Evolutionary conservation across 2,113 vertebrate species (phyloP).

Genomic region (Laterallus jamaicensis): DNA sequence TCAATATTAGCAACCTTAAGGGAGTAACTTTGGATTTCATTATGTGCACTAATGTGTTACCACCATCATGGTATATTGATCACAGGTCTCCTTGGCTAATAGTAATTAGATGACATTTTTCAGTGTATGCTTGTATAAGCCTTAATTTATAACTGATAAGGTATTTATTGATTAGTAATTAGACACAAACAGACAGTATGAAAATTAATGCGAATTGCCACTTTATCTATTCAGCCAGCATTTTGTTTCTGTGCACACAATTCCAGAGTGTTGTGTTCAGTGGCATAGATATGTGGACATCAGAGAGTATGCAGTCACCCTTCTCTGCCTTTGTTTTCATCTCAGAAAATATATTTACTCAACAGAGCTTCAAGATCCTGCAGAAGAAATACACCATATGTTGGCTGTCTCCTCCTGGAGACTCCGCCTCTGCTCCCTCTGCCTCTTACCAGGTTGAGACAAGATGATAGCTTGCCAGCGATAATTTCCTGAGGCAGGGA

Average conservation of each 20-base stretch:
- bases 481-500: neutral
- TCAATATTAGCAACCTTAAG: neutral
- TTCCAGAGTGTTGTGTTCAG: neutral
- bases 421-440: neutral
- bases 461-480: neutral
- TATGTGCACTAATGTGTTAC: neutral
- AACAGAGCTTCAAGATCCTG: neutral
- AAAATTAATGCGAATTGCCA: neutral
- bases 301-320: neutral
- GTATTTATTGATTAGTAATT: constrained; percentile 5
- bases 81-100: neutral
- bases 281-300: too few relatives aligned
- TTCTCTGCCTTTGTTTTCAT: neutral
- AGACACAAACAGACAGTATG: neutral
- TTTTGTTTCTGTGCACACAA: neutral
- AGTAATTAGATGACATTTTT: constrained; percentile 4
- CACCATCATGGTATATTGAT: neutral
- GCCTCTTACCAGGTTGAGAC: neutral
- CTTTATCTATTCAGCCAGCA: neutral
- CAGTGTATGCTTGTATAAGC: neutral
- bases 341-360: neutral
- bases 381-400: neutral
- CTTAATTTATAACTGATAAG: neutral
- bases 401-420: neutral
- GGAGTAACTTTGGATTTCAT: neutral